These are phyloP conservation scores for Autographa gamma DNA, from an alignment of 2,888 invertebrate species.

Conservation along the genomic window DNA sequence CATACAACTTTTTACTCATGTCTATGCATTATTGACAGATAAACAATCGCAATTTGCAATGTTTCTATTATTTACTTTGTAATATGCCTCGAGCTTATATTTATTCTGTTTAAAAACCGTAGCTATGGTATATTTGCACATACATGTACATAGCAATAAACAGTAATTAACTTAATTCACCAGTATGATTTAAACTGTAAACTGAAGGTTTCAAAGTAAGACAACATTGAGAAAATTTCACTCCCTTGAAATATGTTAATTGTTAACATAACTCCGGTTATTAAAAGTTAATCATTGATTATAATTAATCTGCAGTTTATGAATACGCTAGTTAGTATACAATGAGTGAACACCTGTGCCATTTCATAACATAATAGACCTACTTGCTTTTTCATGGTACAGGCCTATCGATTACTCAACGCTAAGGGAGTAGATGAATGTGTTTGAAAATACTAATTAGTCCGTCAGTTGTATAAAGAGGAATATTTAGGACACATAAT, in stretches of 20 bases:
- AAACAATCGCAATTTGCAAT: constrained; percentile 23
- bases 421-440: neutral
- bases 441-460: no score
- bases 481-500: no score
- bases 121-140: neutral
- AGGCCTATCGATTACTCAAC: neutral
- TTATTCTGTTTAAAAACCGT: constrained; percentile 1
- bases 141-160: no score
- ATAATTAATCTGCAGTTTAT: neutral
- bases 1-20: constrained; percentile 55
- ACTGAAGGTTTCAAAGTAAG: neutral
- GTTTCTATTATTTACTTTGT: neutral
- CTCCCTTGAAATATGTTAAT: neutral
- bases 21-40: constrained; percentile 46
- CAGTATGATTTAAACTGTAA: neutral
- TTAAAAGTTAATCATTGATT: neutral
- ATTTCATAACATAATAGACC: neutral
- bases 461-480: no score
- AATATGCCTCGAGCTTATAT: neutral
- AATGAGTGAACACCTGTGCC: constrained; percentile 4
- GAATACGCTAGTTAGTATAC: neutral
- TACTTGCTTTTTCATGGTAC: neutral
- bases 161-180: neutral
- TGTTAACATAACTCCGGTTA: neutral
- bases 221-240: neutral